Percentiles rank a stretch among this genome's conserved stretches.
Conservation (phyloP, 2,113 vertebrate genomes). For the Zingel zingel region DNA sequence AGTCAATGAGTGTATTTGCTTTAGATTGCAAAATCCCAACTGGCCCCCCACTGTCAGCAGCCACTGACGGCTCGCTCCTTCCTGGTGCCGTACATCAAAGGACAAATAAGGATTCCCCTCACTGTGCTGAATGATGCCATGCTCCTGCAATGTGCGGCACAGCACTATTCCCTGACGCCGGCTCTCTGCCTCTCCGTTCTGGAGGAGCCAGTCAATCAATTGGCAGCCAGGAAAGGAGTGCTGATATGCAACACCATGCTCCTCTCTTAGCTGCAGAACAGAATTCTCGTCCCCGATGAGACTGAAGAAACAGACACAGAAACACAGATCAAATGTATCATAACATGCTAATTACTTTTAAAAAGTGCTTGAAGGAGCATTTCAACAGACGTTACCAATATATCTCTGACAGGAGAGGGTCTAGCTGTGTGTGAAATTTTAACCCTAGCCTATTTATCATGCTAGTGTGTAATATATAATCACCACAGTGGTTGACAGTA, state of each 20-base stretch:
- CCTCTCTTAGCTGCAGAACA: conserved; percentile 86
- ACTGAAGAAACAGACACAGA: conserved; percentile 69
- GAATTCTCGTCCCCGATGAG: conserved; percentile 84
- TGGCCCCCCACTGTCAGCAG: conserved; percentile 10
- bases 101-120: conserved; percentile 41
- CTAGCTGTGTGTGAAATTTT: background rate
- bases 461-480: background rate
- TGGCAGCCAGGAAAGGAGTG: conserved; percentile 87
- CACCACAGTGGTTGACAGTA: background rate
- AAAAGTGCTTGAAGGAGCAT: background rate
- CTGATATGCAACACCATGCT: conserved; percentile 86
- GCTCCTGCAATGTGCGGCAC: conserved; percentile 85
- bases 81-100: conserved; percentile 26
- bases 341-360: background rate
- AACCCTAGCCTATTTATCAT: background rate
- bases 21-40: conserved; percentile 33
- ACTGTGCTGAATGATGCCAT: conserved; percentile 91
- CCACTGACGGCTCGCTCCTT: conserved; percentile 7
- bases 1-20: conserved; percentile 12
- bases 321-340: background rate
- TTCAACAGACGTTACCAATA: background rate
- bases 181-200: conserved; percentile 86
- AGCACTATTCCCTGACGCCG: conserved; percentile 85
- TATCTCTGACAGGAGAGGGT: background rate
- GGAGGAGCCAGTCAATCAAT: conserved; percentile 89